Percentiles rank a stretch among this genome's conserved stretches.
Evolutionary conservation across 2,797 vertebrate species (phyloP).

Genomic region (Ctenopoma kingsleyae): DNA sequence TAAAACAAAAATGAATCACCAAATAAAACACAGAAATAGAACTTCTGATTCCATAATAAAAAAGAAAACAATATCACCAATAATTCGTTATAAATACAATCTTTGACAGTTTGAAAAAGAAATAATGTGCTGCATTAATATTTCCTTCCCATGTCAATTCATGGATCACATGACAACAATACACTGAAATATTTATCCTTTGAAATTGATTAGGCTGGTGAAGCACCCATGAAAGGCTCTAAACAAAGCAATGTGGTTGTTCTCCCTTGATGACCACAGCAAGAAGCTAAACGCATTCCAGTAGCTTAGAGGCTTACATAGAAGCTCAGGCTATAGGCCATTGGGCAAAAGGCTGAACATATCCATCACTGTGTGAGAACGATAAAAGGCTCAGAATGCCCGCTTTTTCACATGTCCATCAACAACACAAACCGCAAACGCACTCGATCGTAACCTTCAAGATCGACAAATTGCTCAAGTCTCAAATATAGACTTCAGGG

Average conservation of each 20-base stretch:
- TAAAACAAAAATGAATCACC: not conserved
- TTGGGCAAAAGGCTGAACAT: constrained; percentile 68
- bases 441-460: constrained; percentile 4
- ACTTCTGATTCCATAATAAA: not conserved
- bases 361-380: constrained; percentile 79
- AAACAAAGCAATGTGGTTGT: constrained; percentile 71
- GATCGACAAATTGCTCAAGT: not conserved
- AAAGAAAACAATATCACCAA: not conserved
- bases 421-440: constrained; percentile 38
- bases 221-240: constrained; percentile 70
- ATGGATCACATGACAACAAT: constrained; percentile 38
- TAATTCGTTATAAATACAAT: not conserved
- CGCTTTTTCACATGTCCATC: constrained; percentile 58
- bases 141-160: constrained; percentile 32
- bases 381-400: constrained; percentile 72
- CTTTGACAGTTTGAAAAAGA: not conserved
- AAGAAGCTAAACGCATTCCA: constrained; percentile 80
- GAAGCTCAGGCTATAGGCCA: constrained; percentile 75
- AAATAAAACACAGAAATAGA: not conserved
- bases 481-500: not conserved
- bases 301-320: constrained; percentile 76
- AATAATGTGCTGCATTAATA: constrained; percentile 20
- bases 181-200: constrained; percentile 57
- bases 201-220: constrained; percentile 70
- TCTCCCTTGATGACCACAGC: constrained; percentile 68